Conservation (phyloP, 2,797 vertebrate genomes). For the Pangasius macronema region DNA sequence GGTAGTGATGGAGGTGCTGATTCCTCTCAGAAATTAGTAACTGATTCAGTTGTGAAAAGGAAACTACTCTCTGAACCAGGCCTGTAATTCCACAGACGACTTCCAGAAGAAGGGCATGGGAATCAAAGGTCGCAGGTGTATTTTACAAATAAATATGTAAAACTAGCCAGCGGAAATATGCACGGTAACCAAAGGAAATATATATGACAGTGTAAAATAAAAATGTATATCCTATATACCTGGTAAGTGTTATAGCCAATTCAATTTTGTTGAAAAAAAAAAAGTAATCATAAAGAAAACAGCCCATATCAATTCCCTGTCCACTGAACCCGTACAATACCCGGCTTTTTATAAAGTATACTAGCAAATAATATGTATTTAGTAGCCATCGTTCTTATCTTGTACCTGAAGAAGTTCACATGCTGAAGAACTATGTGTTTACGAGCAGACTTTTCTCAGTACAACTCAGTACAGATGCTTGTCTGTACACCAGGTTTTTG, state of each 20-base stretch:
- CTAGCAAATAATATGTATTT: constrained; percentile 1
- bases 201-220: neutral
- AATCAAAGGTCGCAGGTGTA: neutral
- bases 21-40: neutral
- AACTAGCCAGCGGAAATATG: neutral
- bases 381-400: neutral
- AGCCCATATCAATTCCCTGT: neutral
- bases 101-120: neutral
- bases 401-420: neutral
- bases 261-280: neutral
- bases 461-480: constrained; percentile 1
- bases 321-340: neutral
- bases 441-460: neutral
- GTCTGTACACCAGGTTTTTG: constrained; percentile 10
- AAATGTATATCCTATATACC: neutral
- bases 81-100: neutral
- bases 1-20: neutral
- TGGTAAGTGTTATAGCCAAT: neutral
- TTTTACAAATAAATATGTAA: neutral
- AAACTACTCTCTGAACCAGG: neutral
- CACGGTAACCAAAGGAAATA: neutral
- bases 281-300: no score
- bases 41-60: neutral
- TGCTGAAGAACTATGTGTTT: neutral
- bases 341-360: neutral